Conservation (phyloP, 2,888 invertebrate genomes). For the Netelia fuscicornis region DNA sequence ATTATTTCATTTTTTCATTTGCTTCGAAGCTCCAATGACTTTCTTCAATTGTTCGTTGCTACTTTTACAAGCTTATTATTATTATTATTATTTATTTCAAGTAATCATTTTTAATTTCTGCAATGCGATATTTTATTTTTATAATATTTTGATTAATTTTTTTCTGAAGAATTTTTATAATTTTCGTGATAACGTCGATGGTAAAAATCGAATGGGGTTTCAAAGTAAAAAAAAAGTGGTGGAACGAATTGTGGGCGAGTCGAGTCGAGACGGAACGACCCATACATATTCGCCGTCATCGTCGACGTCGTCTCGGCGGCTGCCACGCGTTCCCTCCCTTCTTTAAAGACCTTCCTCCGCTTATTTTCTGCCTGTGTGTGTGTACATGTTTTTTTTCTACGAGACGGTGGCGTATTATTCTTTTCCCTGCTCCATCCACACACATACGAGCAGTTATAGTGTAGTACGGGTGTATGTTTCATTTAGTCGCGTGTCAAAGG, state of each 20-base stretch:
- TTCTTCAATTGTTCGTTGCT: no score
- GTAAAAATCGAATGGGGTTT: background rate
- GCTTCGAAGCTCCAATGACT: no score
- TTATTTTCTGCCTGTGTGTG: background rate
- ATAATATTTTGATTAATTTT: no score
- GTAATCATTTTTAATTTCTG: no score
- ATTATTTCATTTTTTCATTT: no score
- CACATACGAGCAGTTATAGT: constrained; percentile 13
- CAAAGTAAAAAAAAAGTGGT: background rate
- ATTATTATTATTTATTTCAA: no score
- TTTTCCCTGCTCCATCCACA: constrained; percentile 26
- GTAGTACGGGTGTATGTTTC: constrained; percentile 69
- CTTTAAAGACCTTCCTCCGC: constrained; percentile 56
- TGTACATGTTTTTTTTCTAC: background rate
- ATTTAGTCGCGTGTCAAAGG: constrained; percentile 77
- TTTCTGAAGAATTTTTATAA: no score
- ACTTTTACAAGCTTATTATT: no score
- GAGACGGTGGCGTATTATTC: constrained; percentile 9
- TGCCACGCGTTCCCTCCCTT: constrained; percentile 55
- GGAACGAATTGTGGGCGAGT: background rate
- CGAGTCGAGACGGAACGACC: constrained; percentile 26
- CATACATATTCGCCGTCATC: background rate
- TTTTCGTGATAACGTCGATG: no score
- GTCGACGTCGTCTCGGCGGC: constrained; percentile 12
- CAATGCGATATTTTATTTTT: no score